A percentile compares a stretch with the other conserved stretches of the same genome.
These are phyloP conservation scores for Capitulum mitella DNA, from an alignment of 2,888 invertebrate genomes.

Conservation along the genomic window DNA sequence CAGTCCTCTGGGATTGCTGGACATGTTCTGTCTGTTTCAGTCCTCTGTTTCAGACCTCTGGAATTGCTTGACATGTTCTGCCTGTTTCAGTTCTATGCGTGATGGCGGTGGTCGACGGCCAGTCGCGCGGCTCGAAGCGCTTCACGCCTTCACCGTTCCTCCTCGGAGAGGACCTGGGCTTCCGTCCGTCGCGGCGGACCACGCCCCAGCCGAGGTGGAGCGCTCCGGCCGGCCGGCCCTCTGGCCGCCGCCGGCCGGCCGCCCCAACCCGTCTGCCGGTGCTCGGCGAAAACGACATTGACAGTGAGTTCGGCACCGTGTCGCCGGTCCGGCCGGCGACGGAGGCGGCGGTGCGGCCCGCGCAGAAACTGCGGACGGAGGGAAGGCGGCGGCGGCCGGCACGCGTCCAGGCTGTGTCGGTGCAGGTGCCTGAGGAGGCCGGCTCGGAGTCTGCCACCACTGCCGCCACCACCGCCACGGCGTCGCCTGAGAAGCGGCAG, in stretches of 20 bases:
- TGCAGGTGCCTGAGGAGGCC: background rate
- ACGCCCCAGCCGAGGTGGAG: background rate
- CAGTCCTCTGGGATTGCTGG: too few species aligned
- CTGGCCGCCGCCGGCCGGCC: background rate
- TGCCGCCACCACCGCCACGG: background rate
- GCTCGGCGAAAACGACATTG: background rate
- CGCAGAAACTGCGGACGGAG: background rate
- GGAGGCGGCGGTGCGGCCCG: background rate
- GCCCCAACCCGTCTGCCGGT: background rate
- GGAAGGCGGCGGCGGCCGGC: background rate
- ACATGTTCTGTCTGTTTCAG: too few species aligned
- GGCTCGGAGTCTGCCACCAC: background rate
- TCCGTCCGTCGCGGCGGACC: background rate
- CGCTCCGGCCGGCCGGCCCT: background rate
- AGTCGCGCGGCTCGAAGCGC: background rate
- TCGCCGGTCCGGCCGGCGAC: background rate
- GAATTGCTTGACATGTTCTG: too few species aligned
- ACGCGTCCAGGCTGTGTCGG: background rate
- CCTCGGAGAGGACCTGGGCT: background rate
- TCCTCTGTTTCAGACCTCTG: too few species aligned
- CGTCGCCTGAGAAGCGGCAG: background rate
- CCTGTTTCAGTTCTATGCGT: background rate
- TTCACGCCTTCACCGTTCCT: constrained; percentile 8
- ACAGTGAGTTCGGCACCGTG: background rate
- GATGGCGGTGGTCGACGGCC: background rate